Base-by-base conservation (phyloP, 2,113 vertebrate species). In the Oncorhynchus tshawytscha region DNA sequence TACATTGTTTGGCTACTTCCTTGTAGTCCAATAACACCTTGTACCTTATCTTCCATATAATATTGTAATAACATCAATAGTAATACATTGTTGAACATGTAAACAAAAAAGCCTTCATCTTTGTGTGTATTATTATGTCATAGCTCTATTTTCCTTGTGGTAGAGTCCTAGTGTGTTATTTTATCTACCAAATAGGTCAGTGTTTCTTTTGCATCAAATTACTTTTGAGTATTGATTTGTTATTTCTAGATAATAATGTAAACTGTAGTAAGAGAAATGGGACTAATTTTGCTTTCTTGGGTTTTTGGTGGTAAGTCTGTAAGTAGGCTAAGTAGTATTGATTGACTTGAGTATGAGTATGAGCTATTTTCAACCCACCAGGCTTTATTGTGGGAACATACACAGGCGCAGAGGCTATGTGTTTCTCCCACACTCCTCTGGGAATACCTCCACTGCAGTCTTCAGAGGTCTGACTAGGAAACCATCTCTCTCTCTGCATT, bases 401-500 rank as follows among this genome's bases (percentile, higher is more conserved):
- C 71, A 78, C 66, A 54, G 66, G 70, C 83, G 84, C 62, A 12
- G 71, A 85, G 81, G 81, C 77, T 82, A 85, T 83, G 86, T 74
- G 3, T 85, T 83, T 87, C 88, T 91, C 91, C 90, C 87, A 90
- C 87, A 86, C 89, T 87, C 81, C 82, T 64, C 24, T 59, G 84
- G 79, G 88, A 86, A 48, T 75, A 65, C 66, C 65, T 49, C 77
- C 77, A 1, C 74, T 66, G 84, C 77, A 62, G 78, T 29, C 67
- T 75, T 68, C 65, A 82, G 27, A 29, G 48, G 22, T 77, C 54
- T 27, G 60, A 60, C 66, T 70, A 45, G n/a, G 80, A 77, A 87
- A 88, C 81, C 81, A 88, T 83, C 72, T 76, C 82, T 39, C 25
- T 45, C 18, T 67, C 15, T 68, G 31, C 31, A 39, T 68, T 8